Evolutionary conservation across 2,113 vertebrate species (phyloP).

Genomic region (Oostethus manadensis): DNA sequence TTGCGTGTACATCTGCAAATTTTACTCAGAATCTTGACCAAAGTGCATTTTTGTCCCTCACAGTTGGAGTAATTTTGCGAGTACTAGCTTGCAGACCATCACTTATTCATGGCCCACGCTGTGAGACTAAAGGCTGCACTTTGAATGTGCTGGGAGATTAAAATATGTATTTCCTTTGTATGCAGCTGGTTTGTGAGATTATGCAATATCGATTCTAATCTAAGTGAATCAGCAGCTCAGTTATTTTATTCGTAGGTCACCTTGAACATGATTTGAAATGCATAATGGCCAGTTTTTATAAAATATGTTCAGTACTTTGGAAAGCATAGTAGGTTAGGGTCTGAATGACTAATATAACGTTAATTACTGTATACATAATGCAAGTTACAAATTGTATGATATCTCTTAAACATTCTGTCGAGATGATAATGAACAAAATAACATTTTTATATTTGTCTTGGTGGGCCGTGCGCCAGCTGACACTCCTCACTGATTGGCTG

Average conservation of each 20-base stretch:
- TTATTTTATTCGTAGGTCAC: neutral
- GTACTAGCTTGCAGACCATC: constrained; percentile 32
- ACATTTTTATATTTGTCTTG: constrained; percentile 7
- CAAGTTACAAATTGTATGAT: neutral
- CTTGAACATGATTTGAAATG: neutral
- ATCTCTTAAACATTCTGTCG: neutral
- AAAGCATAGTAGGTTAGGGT: too few relatives aligned
- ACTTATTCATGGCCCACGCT: constrained; percentile 61
- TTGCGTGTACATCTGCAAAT: neutral
- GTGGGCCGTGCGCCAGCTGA: neutral
- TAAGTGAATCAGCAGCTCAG: neutral
- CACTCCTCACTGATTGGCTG: neutral
- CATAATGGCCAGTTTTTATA: neutral
- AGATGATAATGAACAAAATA: constrained; percentile 11
- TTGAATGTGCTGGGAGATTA: constrained; percentile 46
- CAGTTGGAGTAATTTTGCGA: neutral
- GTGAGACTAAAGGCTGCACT: constrained; percentile 35
- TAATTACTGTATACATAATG: neutral
- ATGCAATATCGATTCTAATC: constrained; percentile 28
- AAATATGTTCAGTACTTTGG: too few relatives aligned
- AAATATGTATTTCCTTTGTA: constrained; percentile 66
- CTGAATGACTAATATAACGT: too few relatives aligned
- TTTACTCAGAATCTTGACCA: neutral
- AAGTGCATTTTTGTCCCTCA: neutral
- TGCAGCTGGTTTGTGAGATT: constrained; percentile 36